Conservation (phyloP, 2,113 vertebrate species). For the Cyprinus carpio region DNA sequence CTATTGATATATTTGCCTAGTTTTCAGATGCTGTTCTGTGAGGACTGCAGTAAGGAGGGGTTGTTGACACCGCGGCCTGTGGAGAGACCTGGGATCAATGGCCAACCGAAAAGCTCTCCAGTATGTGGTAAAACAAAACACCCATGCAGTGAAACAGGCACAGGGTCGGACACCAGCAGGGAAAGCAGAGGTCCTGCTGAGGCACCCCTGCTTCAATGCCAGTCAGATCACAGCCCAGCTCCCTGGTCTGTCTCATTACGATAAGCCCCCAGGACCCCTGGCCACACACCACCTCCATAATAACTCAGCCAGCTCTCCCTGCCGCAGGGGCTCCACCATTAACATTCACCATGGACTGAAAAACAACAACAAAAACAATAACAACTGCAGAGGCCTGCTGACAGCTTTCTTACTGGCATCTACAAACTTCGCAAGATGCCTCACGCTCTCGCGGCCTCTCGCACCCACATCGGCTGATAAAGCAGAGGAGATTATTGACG, state of each 20-base stretch:
- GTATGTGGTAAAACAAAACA: constrained; percentile 38
- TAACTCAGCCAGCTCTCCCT: constrained; percentile 32
- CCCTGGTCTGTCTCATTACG: constrained; percentile 39
- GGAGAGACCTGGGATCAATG: constrained; percentile 41
- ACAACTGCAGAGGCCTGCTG: constrained; percentile 26
- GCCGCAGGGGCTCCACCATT: constrained; percentile 39
- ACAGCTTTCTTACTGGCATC: constrained; percentile 6
- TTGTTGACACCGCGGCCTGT: constrained; percentile 3
- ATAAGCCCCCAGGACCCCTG: constrained; percentile 37
- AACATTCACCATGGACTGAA: constrained; percentile 44
- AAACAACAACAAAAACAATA: constrained; percentile 44
- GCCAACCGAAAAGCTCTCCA: constrained; percentile 37
- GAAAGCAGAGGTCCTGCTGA: constrained; percentile 43
- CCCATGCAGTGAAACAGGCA: constrained; percentile 37
- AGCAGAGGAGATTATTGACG: constrained; percentile 37
- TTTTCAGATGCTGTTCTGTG: neutral
- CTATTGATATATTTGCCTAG: neutral
- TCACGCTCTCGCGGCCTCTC: constrained; percentile 6
- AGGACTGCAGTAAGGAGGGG: neutral
- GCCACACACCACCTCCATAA: constrained; percentile 43
- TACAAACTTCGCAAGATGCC: constrained; percentile 26
- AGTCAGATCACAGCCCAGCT: constrained; percentile 46
- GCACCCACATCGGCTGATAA: neutral
- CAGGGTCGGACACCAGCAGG: constrained; percentile 21
- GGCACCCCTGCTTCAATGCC: constrained; percentile 6